Conservation (phyloP, 2,797 vertebrate species). For the Rhinichthys osculus region DNA sequence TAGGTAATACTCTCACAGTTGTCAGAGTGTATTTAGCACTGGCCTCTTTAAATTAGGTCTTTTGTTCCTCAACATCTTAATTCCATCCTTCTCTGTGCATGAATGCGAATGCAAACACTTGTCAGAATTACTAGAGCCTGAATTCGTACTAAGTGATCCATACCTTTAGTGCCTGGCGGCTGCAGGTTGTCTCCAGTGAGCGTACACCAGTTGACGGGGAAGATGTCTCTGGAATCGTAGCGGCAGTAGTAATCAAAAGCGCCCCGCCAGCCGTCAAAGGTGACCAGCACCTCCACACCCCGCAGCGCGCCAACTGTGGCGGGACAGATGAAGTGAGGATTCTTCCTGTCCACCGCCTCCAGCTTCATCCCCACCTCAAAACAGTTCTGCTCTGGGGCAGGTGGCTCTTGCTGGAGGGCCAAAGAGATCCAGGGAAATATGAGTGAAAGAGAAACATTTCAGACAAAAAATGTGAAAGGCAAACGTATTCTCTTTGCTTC, state of each 20-base stretch:
- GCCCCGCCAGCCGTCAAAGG: constrained; percentile 98
- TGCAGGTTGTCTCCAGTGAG: constrained; percentile 98
- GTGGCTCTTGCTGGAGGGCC: constrained; percentile 88
- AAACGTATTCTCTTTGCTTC: neutral
- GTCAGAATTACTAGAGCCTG: neutral
- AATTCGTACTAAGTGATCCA: neutral
- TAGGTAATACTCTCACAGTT: neutral
- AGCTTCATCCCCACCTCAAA: constrained; percentile 99
- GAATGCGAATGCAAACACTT: neutral
- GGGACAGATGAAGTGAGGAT: constrained; percentile 99
- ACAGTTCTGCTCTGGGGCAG: constrained; percentile 93
- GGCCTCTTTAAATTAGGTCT: neutral
- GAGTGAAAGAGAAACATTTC: neutral
- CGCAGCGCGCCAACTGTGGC: constrained; percentile 96
- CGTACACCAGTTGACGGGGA: constrained; percentile 97
- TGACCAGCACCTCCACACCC: constrained; percentile 96
- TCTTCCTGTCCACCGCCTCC: constrained; percentile 99
- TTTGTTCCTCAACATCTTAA: neutral
- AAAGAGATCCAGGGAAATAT: constrained; percentile 34
- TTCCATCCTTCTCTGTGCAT: neutral
- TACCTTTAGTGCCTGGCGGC: constrained; percentile 97
- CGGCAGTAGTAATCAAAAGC: constrained; percentile 99
- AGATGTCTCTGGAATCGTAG: constrained; percentile 97
- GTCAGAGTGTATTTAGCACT: neutral
- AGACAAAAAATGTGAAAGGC: neutral